Evolutionary conservation across 2,113 vertebrate species (phyloP), one percentile per base, ranked within the genome.

Genomic region (Acinonyx jubatus): DNA sequence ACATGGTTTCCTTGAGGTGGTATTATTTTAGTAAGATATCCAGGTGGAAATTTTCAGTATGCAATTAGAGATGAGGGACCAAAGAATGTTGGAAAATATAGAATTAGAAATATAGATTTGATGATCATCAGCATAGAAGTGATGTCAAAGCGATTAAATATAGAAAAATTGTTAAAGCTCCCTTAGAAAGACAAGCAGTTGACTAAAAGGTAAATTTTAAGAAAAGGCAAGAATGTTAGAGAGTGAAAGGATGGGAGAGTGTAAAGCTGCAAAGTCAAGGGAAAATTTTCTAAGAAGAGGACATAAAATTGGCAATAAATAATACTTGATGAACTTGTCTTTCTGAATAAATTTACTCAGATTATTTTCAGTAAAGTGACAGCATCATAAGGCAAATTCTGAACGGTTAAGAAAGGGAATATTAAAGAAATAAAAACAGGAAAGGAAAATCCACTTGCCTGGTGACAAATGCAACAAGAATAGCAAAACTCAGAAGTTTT

Each of bases 301-400:
- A 80, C 33, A 65, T 93, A 83, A 91, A 95, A 88, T 97, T 96
- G 85, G 29, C 88, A 91, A 84, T 88, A 97, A 96, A 81, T 79
- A 76, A 93, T 33, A 90, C 5, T 92, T 80, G 13, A 23, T 83
- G 45, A 89, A 83, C 69, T 93, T 76, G 33, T 91, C 36, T 76
- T 91, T 96, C 65, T 94, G 68, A 52, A 76, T 96, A 48, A 63
- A 69, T 87, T 94, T 80, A 85, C 29, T 55, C 41, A 96, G 14
- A 63, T 78, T 91, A 50, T 91, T 95, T 95, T 95, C 50, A 84
- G 48, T 91, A 61, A 96, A 96, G 33, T 57, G 11, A 71, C 11
- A 74, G 16, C 38, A 82, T 92, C 50, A 96, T 63, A 85, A 96
- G 36, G 71, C n/a, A 79, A 63, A 93, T 87, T 95, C 71, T 45